Base-by-base conservation (phyloP, 2,888 invertebrate species). In the Dendrolimus houi region DNA sequence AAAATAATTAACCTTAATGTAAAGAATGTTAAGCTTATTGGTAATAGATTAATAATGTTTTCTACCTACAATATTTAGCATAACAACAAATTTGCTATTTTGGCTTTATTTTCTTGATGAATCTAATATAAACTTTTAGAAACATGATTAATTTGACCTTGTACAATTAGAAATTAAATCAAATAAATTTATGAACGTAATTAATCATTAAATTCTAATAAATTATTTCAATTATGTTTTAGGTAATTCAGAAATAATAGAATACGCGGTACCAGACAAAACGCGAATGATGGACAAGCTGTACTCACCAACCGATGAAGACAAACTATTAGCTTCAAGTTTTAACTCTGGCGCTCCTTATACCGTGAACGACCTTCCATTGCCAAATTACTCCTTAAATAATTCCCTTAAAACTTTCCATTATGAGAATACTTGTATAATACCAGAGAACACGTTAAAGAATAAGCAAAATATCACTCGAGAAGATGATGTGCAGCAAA, bases 311-410 rank as follows among this genome's bases (percentile, higher is more conserved):
- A 90, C 89, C 1, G 91, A 91, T 62, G 91, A 91, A 76, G 90
- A 91, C 61, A 91, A 91, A 72, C 75, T 91, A 47, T 74, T 90
- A 77, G 88, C 91, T 3, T 87, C 83, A 12, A 85, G 77, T 60
- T 89, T 83, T 68, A 87, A 79, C 64, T 77, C 84, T 0, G 78
- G 81, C 14, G 80, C 81, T 2, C 79, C 86, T 1, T 89, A 86
- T 64, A 83, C 73, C 64, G 72, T 86, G 53, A 88, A 87, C 65
- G 90, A 91, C 56, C 69, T 93, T 54, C 92, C 92, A n/a, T 66
- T 92, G 55, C 93, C 93, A 2, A 93, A 93, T 70, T 93, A 92
- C 70, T 92, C 91, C 47, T 79, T 92, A 54, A 92, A 92, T 64
- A 92, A 92, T 72, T 92, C 92, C 8, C 75, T 92, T 6, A 88